Evolutionary conservation across 2,888 invertebrate species (phyloP), one percentile per base, ranked within the genome.

Genomic region (Pogonocherus hispidulus): DNA sequence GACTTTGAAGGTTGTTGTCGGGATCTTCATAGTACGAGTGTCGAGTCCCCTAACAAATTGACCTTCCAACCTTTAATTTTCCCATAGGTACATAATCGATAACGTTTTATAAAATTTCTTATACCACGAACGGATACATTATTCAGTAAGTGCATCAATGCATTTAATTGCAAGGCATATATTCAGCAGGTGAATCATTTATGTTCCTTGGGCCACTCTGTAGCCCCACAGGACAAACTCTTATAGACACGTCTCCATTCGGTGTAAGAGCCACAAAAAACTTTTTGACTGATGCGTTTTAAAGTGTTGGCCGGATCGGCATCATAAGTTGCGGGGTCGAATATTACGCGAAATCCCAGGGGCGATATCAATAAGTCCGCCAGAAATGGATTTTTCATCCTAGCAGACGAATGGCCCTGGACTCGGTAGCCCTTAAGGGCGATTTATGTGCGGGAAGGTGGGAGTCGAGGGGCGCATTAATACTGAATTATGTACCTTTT

Each of bases 371-470:
- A 85, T 86, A 86, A 86, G 86, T 85, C 85, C 80, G 78, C 81
- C 83, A 86, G 85, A 86, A 86, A 86, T 86, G 86, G 86, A 86
- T 86, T 86, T 86, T 86, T 86, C 86, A 86, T 86, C 85, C 81
- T 77, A 74, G 55, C 52, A 84, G 84, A 85, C 83, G 84, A 85
- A 85, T 84, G 84, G 84, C 83, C 80, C 79, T 82, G 82, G 83
- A 81, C 82, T 78, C 77, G 75, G 78, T 77, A 78, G 78, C 81
- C 81, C 83, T 80, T 76, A 78, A 79, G 78, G 70, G 67, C 74
- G 74, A 74, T 72, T 72, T 72, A 73, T 71, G 55, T 66, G 63
- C 62, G 66, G 65, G 64, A 60, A 73, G 70, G 70, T 70, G 62
- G 37, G 44, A 64, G 64, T 44, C 57, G 56, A 46, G 51, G 63